Evolutionary conservation across 1,140 invertebrate genomes (phyloP).

Genomic region (Drosophila equinoxialis): DNA sequence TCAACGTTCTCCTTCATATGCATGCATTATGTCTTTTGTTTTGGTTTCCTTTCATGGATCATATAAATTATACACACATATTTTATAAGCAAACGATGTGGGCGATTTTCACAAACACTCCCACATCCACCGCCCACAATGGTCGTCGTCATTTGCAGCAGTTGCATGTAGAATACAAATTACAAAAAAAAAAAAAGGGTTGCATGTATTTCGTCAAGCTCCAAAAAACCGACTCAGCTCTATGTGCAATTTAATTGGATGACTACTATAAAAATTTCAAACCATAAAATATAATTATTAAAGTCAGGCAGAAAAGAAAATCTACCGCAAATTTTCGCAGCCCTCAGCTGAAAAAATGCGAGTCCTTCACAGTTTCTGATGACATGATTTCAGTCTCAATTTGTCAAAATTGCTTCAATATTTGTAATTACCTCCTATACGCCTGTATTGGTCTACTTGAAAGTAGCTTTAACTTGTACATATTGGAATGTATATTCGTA

Average conservation of each 20-base stretch:
- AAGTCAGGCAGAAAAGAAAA: too few relatives aligned
- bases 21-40: conserved; percentile 16
- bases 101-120: conserved; percentile 54
- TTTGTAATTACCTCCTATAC: background rate
- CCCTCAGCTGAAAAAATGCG: too few relatives aligned
- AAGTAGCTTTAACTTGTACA: background rate
- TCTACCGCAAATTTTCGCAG: too few relatives aligned
- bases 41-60: conserved; percentile 10
- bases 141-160: conserved; percentile 23
- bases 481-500: conserved; percentile 1
- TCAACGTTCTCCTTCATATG: background rate
- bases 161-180: conserved; percentile 60
- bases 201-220: conserved; percentile 35
- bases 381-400: too few relatives aligned
- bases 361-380: too few relatives aligned
- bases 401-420: too few relatives aligned
- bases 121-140: conserved; percentile 18
- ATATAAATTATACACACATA: background rate
- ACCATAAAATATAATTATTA: background rate
- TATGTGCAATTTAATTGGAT: conserved; percentile 1
- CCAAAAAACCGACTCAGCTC: conserved; percentile 11
- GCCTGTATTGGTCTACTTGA: background rate
- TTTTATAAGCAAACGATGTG: background rate
- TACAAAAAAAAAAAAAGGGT: conserved; percentile 37
- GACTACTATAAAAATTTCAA: background rate